A percentile compares a stretch with the other conserved stretches of the same genome.
phyloP scores from a whole-genome alignment of 2,797 vertebrate genomes.

The Glyptemys insculpta region DNA sequence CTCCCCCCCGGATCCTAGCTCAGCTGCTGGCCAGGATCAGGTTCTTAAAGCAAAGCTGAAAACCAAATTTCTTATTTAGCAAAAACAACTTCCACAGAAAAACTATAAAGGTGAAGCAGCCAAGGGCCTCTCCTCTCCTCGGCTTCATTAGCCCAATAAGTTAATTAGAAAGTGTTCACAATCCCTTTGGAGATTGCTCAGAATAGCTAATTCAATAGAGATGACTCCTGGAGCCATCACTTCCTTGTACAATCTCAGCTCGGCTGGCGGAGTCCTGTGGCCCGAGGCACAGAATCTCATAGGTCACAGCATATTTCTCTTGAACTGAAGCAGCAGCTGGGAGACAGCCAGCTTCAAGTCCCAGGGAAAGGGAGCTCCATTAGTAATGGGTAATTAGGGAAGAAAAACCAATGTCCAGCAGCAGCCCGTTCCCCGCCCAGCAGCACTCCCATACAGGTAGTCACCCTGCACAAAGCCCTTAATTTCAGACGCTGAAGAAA shows the following conservation, averaged over 20 bases:
- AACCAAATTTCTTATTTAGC: neutral
- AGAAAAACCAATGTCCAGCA: neutral
- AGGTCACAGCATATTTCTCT: neutral
- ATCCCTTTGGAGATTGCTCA: neutral
- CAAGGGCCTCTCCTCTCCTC: neutral
- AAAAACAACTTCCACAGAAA: neutral
- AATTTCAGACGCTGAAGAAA: too few relatives aligned
- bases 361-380: neutral
- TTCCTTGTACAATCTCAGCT: neutral
- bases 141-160: neutral
- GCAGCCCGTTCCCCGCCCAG: neutral
- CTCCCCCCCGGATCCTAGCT: neutral
- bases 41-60: neutral
- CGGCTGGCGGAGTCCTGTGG: neutral
- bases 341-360: neutral
- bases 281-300: neutral
- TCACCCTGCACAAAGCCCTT: neutral
- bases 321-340: neutral
- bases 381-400: neutral
- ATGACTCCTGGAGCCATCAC: neutral
- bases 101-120: neutral
- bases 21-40: neutral
- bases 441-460: neutral
- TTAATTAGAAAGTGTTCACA: neutral
- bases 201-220: neutral